A percentile compares a stretch with the other conserved stretches of the same genome.
Evolutionary conservation across 2,113 vertebrate genomes (phyloP).

Genomic region (Phrynosoma blainvillii): DNA sequence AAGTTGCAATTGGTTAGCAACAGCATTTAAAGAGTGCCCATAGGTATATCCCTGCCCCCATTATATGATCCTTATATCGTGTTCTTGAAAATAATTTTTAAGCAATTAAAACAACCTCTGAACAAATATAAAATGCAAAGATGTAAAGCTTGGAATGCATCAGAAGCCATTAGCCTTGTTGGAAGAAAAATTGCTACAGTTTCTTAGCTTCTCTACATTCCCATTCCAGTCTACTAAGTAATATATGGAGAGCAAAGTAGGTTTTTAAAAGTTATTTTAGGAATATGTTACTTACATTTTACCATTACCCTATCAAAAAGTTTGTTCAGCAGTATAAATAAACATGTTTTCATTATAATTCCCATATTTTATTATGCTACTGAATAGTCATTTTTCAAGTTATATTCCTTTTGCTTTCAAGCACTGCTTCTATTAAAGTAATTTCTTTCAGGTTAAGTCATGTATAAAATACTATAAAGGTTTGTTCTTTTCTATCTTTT

Average conservation of each 20-base stretch:
- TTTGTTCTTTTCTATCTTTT: background rate
- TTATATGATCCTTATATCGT: background rate
- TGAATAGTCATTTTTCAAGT: background rate
- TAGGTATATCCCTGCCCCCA: background rate
- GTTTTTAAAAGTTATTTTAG: constrained; percentile 50
- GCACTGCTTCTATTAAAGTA: background rate
- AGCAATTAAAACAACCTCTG: background rate
- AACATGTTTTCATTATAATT: background rate
- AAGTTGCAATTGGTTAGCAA: background rate
- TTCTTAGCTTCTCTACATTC: constrained; percentile 52
- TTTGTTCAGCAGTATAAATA: background rate
- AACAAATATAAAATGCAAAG: background rate
- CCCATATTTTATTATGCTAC: background rate
- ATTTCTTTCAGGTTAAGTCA: background rate
- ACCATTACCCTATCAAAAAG: background rate
- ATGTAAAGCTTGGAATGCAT: too few relatives aligned
- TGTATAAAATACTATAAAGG: background rate
- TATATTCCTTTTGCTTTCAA: background rate
- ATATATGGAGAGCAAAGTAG: constrained; percentile 12
- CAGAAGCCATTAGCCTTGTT: too few relatives aligned
- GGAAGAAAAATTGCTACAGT: constrained; percentile 2
- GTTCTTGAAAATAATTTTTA: constrained; percentile 4
- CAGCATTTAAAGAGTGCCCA: background rate
- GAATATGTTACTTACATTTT: constrained; percentile 5
- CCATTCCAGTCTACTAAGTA: constrained; percentile 51